Evolutionary conservation across 2,888 invertebrate genomes (phyloP).

Genomic region (Caenorhabditis japonica): DNA sequence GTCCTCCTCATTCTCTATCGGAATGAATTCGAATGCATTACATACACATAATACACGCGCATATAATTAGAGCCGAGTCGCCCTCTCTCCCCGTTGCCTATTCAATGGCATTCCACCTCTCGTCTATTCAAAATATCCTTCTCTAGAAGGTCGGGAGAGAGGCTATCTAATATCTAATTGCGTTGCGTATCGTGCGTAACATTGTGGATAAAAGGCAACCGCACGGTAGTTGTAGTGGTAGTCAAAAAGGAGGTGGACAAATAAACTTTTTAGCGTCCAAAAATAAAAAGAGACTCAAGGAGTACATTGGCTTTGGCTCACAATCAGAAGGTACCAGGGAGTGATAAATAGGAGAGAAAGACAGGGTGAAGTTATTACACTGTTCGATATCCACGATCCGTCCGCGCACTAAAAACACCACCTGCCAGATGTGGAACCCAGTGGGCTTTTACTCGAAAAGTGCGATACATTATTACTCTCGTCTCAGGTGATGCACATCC

Average conservation of each 20-base stretch:
- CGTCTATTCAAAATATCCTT: conserved; percentile 1
- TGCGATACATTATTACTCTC: too few species aligned
- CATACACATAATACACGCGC: conserved; percentile 36
- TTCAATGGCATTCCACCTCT: conserved; percentile 18
- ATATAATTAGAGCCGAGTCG: conserved; percentile 43
- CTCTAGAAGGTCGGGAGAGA: neutral
- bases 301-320: neutral
- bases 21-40: conserved; percentile 44
- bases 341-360: conserved; percentile 37
- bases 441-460: too few species aligned
- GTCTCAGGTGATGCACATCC: too few species aligned
- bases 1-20: conserved; percentile 10
- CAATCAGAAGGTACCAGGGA: neutral
- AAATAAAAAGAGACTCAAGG: neutral
- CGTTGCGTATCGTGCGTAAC: neutral
- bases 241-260: conserved; percentile 22
- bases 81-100: conserved; percentile 3
- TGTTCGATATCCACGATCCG: too few species aligned
- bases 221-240: conserved; percentile 4
- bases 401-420: conserved; percentile 12
- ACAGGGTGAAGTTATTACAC: conserved; percentile 33
- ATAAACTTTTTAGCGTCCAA: conserved; percentile 22
- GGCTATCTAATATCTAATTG: conserved; percentile 48
- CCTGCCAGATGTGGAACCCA: conserved; percentile 28
- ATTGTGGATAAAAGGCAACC: too few species aligned